Evolutionary conservation across 2,888 invertebrate genomes (phyloP).

Genomic region (Papilio elwesi): DNA sequence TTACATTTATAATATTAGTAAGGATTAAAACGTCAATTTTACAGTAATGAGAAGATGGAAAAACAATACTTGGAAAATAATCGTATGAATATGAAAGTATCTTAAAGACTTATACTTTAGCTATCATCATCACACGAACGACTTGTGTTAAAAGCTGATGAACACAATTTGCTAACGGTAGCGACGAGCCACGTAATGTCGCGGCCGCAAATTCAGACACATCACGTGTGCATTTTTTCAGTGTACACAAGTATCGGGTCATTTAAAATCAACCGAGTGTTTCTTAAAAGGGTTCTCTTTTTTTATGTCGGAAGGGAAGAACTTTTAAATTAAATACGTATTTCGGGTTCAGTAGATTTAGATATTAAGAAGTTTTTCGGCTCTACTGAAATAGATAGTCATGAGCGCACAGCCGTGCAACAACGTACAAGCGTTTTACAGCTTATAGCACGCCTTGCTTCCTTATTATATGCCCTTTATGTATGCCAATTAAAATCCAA

Average conservation of each 20-base stretch:
- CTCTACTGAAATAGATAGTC: not conserved
- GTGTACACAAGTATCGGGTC: conserved; percentile 42
- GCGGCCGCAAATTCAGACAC: conserved; percentile 1
- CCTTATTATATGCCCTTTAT: too few relatives aligned
- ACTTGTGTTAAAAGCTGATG: not conserved
- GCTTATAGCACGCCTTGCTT: too few relatives aligned
- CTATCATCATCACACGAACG: too few relatives aligned
- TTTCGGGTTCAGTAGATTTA: conserved; percentile 30
- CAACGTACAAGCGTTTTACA: too few relatives aligned
- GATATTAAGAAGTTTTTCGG: not conserved
- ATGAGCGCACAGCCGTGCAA: too few relatives aligned
- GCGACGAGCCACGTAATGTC: conserved; percentile 37
- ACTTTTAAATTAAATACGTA: not conserved
- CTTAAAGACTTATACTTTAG: too few relatives aligned
- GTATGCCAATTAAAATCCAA: too few relatives aligned
- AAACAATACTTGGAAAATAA: too few relatives aligned
- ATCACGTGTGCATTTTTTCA: conserved; percentile 21
- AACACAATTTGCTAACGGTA: conserved; percentile 18
- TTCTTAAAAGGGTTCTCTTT: conserved; percentile 49
- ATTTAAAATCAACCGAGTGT: conserved; percentile 51
- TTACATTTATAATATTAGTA: too few relatives aligned
- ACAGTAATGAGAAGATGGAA: too few relatives aligned
- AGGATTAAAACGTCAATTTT: too few relatives aligned
- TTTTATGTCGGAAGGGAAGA: conserved; percentile 12
- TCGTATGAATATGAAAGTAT: too few relatives aligned